Evolutionary conservation across 2,888 invertebrate genomes (phyloP).

Genomic region (Agrochola litura): DNA sequence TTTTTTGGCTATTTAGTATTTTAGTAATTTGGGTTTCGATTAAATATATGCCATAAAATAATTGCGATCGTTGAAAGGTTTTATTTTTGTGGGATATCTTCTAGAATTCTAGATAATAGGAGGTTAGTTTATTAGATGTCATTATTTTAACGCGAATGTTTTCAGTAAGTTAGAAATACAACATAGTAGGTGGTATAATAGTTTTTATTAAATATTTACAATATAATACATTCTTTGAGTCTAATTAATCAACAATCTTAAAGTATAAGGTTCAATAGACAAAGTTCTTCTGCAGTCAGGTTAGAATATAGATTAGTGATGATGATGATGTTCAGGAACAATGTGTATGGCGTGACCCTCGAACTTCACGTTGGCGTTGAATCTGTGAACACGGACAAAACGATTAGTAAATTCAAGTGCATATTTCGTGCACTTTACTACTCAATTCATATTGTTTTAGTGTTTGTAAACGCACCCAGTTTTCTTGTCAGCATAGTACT

Average conservation of each 20-base stretch:
- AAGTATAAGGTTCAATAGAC: constrained; percentile 21
- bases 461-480: constrained; percentile 56
- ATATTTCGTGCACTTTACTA: neutral
- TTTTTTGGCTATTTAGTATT: neutral
- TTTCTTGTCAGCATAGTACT: constrained; percentile 84
- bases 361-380: constrained; percentile 64
- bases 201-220: constrained; percentile 42
- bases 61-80: neutral
- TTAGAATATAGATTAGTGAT: constrained; percentile 43
- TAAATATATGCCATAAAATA: neutral
- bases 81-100: neutral
- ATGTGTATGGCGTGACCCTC: constrained; percentile 66
- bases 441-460: neutral
- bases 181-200: neutral
- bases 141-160: neutral
- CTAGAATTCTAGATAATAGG: neutral
- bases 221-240: constrained; percentile 50
- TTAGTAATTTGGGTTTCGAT: neutral
- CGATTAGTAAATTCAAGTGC: neutral
- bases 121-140: neutral
- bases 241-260: constrained; percentile 36
- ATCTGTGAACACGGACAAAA: constrained; percentile 41
- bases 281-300: neutral
- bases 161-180: neutral
- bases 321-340: constrained; percentile 61